These are phyloP conservation scores for Chrysaora quinquecirrha DNA, from an alignment of 30 jellyfish, hydroid and myxozoan genomes.

Conservation along the genomic window DNA sequence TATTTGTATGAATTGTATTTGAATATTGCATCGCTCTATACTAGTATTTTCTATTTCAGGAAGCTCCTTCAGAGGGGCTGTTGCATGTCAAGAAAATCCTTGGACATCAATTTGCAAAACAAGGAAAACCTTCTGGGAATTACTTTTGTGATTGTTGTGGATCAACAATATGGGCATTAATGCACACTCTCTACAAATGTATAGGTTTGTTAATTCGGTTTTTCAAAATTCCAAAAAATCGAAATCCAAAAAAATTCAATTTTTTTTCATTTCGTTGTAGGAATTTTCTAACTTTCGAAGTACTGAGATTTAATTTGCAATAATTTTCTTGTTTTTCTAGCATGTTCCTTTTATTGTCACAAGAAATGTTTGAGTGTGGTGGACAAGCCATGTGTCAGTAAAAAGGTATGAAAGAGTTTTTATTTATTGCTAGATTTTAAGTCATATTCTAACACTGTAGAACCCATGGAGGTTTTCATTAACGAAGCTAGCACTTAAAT, in stretches of 20 bases:
- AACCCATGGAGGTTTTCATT: no score
- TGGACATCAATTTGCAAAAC: constrained; percentile 86
- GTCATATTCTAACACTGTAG: no score
- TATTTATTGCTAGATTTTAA: neutral
- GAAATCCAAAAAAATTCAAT: no score
- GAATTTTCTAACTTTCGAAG: no score
- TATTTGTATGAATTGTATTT: no score
- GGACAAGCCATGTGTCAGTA: constrained; percentile 89
- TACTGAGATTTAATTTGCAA: no score
- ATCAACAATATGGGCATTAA: constrained; percentile 82
- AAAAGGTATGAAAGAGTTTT: constrained; percentile 61
- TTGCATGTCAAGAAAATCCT: constrained; percentile 61
- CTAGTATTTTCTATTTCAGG: constrained; percentile 45
- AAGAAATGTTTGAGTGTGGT: constrained; percentile 70
- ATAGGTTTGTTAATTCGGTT: constrained; percentile 74
- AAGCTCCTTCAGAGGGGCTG: constrained; percentile 45
- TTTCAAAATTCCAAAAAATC: no score
- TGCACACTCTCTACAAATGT: constrained; percentile 79
- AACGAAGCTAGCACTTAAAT: no score
- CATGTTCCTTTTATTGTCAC: constrained; percentile 87
- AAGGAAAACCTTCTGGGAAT: constrained; percentile 63
- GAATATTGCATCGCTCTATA: no score
- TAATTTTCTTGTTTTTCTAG: constrained; percentile 26
- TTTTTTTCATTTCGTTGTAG: no score
- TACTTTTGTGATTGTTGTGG: constrained; percentile 90